A percentile compares a stretch with the other conserved stretches of the same genome.
phyloP scores from a whole-genome alignment of 2,888 invertebrate species.

The Lingula anatina region DNA sequence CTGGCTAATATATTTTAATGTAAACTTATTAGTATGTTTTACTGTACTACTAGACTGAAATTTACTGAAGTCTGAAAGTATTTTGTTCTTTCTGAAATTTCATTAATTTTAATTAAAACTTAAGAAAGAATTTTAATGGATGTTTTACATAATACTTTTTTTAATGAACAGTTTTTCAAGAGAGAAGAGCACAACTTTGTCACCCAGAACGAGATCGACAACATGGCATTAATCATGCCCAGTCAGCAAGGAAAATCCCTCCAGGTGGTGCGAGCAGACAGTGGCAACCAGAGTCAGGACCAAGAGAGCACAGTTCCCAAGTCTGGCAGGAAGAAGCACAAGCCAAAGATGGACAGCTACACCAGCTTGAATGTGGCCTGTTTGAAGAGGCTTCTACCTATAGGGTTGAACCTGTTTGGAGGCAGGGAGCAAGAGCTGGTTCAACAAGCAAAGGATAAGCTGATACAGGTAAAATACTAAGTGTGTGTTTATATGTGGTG shows the following conservation, averaged over 20 bases:
- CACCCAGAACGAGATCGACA: conserved; percentile 97
- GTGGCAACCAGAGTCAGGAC: conserved; percentile 70
- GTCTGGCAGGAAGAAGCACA: conserved; percentile 60
- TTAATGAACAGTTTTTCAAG: conserved; percentile 94
- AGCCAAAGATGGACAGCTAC: conserved; percentile 78
- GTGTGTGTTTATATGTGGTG: too few species aligned
- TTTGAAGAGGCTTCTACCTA: conserved; percentile 90
- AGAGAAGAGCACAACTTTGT: conserved; percentile 99
- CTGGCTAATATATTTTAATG: too few species aligned
- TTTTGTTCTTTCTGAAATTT: too few species aligned
- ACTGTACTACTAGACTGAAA: too few species aligned
- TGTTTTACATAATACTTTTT: too few species aligned
- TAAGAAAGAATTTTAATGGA: too few species aligned
- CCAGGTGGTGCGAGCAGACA: conserved; percentile 57
- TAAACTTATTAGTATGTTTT: too few species aligned
- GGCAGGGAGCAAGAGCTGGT: conserved; percentile 97
- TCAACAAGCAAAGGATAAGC: conserved; percentile 97
- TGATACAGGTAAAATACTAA: conserved; percentile 66
- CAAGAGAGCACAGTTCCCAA: conserved; percentile 67
- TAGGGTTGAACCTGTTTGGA: conserved; percentile 95
- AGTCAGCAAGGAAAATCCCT: conserved; percentile 56
- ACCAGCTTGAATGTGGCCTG: conserved; percentile 98
- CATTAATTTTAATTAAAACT: too few species aligned
- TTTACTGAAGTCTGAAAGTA: too few species aligned
- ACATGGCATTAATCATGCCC: conserved; percentile 95